These are phyloP conservation scores for Malachius bipustulatus DNA, from an alignment of 2,888 invertebrate species.

Conservation along the genomic window DNA sequence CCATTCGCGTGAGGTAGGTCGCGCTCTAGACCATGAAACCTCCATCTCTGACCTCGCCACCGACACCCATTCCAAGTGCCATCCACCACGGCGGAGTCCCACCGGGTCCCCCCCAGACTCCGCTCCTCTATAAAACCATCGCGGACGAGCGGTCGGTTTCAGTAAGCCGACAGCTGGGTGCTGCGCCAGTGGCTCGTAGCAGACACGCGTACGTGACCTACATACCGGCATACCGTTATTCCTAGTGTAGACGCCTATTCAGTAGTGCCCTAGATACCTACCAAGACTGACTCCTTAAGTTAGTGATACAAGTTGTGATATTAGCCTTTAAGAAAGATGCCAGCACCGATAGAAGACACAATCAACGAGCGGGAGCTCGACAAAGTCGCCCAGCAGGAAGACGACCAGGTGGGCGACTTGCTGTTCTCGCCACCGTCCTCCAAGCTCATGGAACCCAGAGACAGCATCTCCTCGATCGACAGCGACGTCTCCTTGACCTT, in stretches of 20 bases:
- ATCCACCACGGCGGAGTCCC: constrained; percentile 3
- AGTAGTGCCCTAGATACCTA: constrained; percentile 18
- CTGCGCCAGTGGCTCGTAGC: constrained; percentile 35
- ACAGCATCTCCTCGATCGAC: constrained; percentile 50
- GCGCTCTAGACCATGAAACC: constrained; percentile 30
- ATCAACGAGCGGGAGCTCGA: constrained; percentile 30
- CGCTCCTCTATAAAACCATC: constrained; percentile 21
- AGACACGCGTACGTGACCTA: constrained; percentile 33
- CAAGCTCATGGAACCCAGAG: constrained; percentile 44
- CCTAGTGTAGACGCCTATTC: too few relatives aligned
- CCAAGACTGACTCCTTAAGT: constrained; percentile 21
- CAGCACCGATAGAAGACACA: constrained; percentile 29
- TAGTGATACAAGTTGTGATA: constrained; percentile 31
- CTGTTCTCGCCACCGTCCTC: constrained; percentile 35
- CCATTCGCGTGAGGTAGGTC: constrained; percentile 28
- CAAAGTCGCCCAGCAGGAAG: constrained; percentile 31
- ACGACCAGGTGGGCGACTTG: constrained; percentile 31
- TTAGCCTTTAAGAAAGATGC: constrained; percentile 30
- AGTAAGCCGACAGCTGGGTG: constrained; percentile 35
- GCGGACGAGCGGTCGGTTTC: constrained; percentile 16
- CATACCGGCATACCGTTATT: constrained; percentile 21
- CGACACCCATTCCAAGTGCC: too few relatives aligned
- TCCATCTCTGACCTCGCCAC: too few relatives aligned
- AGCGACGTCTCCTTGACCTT: constrained; percentile 47
- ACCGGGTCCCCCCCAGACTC: constrained; percentile 1